Evolutionary conservation across 2,888 invertebrate species (phyloP).

Genomic region (Drosophila nr. perissopoda): DNA sequence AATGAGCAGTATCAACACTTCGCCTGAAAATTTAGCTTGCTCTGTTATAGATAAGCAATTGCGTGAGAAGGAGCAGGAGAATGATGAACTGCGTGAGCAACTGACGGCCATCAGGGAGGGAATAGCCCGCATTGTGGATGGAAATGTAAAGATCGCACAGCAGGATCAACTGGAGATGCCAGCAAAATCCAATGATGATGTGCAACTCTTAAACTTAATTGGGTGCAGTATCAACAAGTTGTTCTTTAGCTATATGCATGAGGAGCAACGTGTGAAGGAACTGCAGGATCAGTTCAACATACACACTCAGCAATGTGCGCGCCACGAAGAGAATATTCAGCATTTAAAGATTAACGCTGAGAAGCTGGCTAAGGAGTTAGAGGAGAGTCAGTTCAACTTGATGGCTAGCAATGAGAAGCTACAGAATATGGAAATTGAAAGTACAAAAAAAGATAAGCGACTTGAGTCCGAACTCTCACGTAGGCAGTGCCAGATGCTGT

Average conservation of each 20-base stretch:
- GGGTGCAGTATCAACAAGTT: constrained; percentile 5
- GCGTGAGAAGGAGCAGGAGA: constrained; percentile 83
- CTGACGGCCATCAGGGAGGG: constrained; percentile 36
- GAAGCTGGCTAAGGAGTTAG: not conserved
- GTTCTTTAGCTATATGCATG: not conserved
- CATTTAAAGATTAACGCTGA: not conserved
- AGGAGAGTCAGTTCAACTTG: not conserved
- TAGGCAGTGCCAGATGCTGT: no score
- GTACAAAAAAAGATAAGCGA: constrained; percentile 43
- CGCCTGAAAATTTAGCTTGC: constrained; percentile 82
- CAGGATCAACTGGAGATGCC: constrained; percentile 6
- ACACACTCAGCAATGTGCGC: constrained; percentile 1
- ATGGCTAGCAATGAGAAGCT: not conserved
- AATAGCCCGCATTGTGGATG: not conserved
- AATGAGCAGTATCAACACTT: constrained; percentile 63
- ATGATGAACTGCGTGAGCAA: constrained; percentile 60
- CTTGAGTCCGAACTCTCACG: no score
- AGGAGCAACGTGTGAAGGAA: constrained; percentile 6
- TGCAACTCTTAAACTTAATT: constrained; percentile 12
- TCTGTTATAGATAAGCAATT: constrained; percentile 84
- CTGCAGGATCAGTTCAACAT: constrained; percentile 25
- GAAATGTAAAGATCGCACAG: constrained; percentile 4
- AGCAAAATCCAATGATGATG: not conserved
- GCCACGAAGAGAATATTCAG: not conserved
- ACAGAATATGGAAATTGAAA: not conserved